Evolutionary conservation across 2,797 vertebrate species (phyloP), one percentile per base, ranked within the genome.

Genomic region (Syndactyla subalaris): DNA sequence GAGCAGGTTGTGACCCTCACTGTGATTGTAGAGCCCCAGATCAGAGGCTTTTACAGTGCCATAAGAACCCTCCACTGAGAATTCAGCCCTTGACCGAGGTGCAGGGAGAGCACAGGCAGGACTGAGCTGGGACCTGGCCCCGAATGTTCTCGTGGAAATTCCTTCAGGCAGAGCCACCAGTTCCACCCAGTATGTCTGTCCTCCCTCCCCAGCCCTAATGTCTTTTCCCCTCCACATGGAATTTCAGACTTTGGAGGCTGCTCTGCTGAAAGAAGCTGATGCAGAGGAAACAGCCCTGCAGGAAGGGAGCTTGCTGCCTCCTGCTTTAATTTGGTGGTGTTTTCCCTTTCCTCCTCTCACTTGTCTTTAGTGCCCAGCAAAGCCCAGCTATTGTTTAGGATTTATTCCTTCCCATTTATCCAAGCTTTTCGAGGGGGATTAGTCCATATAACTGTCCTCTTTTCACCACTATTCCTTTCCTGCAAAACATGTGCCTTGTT

Each of bases 401-500:
- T 61, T 9, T 13, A 55, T 55, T 81, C 66, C 58, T 82, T 73
- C 23, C 41, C 61, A 22, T 59, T 63, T 78, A 55, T n/a, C 22
- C 34, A 36, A 74, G 57, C 7, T 36, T 94, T 77, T 75, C 23
- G 57, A 73, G n/a, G 26, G 51, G 29, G 83, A n/a, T 76, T 68
- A 72, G 52, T 75, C 45, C 11, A 21, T 55, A 36, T 24, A 92
- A 55, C 78, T 55, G 16, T 71, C 59, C 39, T 88, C 59, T 91
- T 96, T 91, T 89, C 72, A 32, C 52, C 59, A 30, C 12, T 70
- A 7, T 36, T 94, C n/a, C 55, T 77, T 88, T 88, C 54, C 73
- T 93, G 57, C n/a, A 91, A 84, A 93, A 49, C 74, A 63, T 27
- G 72, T 87, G 70, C 46, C 63, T 89, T 61, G 38, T 48, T 91